Evolutionary conservation across 2,888 invertebrate genomes (phyloP), one percentile per base, ranked within the genome.

Genomic region (Sympetrum striolatum): DNA sequence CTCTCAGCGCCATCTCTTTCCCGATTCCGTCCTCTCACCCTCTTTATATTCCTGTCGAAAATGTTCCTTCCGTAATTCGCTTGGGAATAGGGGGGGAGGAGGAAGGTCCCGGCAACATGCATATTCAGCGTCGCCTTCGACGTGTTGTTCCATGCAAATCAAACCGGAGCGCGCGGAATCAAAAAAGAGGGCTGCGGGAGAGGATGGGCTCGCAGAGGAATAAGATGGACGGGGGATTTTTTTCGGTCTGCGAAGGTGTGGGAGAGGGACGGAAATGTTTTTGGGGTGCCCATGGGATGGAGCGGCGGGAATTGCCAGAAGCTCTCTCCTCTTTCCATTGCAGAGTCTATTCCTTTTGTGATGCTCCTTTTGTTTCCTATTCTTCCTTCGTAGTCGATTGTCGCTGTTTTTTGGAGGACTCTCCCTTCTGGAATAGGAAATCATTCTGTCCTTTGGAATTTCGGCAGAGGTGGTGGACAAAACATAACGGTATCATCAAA

Each of bases 71-170:
- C 81, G 44, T 81, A 48, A 81, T 81, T 81, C 81, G 25, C 44
- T 48, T 22, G 48, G 81, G 44, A 48, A 44, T 80, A 8, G n/a
- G 25, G 81, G 48, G 81, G 6, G 37, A 80, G 80, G 37, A 39
- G 80, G 80, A 39, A 80, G 10, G 39, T 39, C 39, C 22, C 39
- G 81, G 81, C 81, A 25, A n/a, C 81, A 81, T 81, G 81, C 81
- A 81, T 81, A 81, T 81, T 81, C 81, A 81, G 81, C 48, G 48
- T 25, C 48, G 39, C 44, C 44, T 39, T 18, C 81, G 31, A 73
- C 81, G 81, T 44, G 81, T 44, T 44, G 81, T 44, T 81, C 81
- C 48, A 44, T 44, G 81, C 44, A 81, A 48, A 48, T 81, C 81
- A 44, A 48, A 44, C 25, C 44, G 39, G 81, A 25, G 81, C 44